phyloP scores from a whole-genome alignment of 2,888 invertebrate species.

The Girardia tigrina region DNA sequence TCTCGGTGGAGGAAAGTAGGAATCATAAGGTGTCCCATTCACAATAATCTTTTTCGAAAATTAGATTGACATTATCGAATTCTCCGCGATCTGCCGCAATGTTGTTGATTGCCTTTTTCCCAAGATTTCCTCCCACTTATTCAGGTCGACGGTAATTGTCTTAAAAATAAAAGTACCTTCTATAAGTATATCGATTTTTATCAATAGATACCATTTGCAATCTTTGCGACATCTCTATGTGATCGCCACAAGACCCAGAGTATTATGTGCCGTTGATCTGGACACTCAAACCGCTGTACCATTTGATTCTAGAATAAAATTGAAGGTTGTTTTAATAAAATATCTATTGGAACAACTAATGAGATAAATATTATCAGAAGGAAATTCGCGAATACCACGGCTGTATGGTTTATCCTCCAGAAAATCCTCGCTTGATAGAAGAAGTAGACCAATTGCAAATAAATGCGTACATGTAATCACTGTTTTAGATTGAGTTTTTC shows the following conservation, averaged over 20 bases:
- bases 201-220: constrained; percentile 21
- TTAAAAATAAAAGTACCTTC: neutral
- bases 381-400: neutral
- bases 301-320: neutral
- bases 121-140: constrained; percentile 13
- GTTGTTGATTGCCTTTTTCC: constrained; percentile 3
- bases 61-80: neutral
- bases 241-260: neutral
- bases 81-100: neutral
- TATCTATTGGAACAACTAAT: neutral
- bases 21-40: neutral
- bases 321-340: neutral
- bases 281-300: neutral
- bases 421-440: neutral
- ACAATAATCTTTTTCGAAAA: neutral
- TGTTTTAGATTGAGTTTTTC: neutral
- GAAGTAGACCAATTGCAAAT: neutral
- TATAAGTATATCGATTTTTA: neutral
- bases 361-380: neutral
- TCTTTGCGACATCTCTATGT: constrained; percentile 27
- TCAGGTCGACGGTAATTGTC: neutral
- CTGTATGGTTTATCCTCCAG: neutral
- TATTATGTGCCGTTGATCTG: constrained; percentile 6
- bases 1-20: constrained; percentile 27
- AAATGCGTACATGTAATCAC: neutral